Base-by-base conservation (phyloP, 1,140 invertebrate species). In the Cotesia glomerata region DNA sequence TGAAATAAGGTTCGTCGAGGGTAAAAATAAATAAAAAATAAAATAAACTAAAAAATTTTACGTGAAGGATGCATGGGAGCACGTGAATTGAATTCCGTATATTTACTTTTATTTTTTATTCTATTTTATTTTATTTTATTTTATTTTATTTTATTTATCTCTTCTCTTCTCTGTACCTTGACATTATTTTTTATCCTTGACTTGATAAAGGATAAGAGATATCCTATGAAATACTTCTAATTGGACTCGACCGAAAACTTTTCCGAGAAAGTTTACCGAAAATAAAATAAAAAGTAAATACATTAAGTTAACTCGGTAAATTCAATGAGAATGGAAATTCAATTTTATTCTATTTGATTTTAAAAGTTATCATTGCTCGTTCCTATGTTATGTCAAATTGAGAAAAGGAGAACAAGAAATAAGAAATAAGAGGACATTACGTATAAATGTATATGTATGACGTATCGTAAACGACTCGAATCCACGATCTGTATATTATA, bases 211-310 rank as follows among this genome's bases (percentile, higher is more conserved):
- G 56, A 58, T 9, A 58, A 58, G 16, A 18, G 18, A 26, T 9
- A 58, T 58, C 56, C 18, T 26, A 58, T 58, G 56, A 58, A 58
- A 58, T 58, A 58, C 56, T 58, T 58, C 56, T 58, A 58, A 58
- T 58, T 58, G 56, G 56, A 58, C 56, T 58, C 9, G 18, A 16
- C 18, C 16, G 18, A 18, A 58, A 58, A 18, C 18, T 58, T 58
- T 58, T 26, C 4, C 9, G 9, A 58, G 9, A 18, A 54, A 54
- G 56, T 45, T 45, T 9, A 45, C 7, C 3, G 11, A 45, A 45
- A 45, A 11, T 45, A 45, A 58, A 18, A 16, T 58, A 58, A 16
- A 18, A 58, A 11, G 5, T 26, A 58, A 18, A 18, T 16, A 54
- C 16, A 54, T 18, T 16, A 18, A 58, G 26, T 58, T 58, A 58